Conservation (phyloP, 2,797 vertebrate species). For the Alcedo atthis region DNA sequence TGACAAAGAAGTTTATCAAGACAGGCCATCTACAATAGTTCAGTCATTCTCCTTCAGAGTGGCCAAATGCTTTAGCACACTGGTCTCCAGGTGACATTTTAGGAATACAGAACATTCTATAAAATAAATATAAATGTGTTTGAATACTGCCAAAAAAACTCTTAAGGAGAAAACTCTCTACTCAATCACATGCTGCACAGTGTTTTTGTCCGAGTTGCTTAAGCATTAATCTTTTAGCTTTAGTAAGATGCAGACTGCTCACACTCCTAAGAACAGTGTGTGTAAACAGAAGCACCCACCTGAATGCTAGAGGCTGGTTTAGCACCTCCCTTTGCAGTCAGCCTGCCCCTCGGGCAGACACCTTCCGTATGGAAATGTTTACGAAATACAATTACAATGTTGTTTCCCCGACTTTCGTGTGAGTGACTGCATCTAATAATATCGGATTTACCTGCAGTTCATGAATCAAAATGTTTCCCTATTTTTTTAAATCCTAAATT, state of each 20-base stretch:
- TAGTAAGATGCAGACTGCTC: not conserved
- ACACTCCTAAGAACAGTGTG: not conserved
- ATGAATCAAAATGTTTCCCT: not conserved
- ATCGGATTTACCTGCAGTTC: not conserved
- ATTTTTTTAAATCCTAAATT: not conserved
- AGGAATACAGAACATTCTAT: not conserved
- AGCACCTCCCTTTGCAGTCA: not conserved
- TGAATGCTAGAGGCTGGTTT: not conserved
- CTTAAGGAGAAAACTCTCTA: not conserved
- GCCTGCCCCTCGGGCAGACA: not conserved
- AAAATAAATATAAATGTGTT: not conserved
- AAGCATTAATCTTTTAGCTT: not conserved
- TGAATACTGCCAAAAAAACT: not conserved
- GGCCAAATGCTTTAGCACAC: conserved; percentile 28
- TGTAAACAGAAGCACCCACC: not conserved
- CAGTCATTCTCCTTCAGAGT: not conserved
- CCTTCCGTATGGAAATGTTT: not conserved
- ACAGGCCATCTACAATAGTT: conserved; percentile 46
- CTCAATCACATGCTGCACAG: accelerated
- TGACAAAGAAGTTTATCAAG: conserved; percentile 70
- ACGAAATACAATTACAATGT: not conserved
- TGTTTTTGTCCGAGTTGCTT: not conserved
- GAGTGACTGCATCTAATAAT: not conserved
- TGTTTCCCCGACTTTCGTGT: not conserved
- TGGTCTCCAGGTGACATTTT: not conserved